Evolutionary conservation across 2,113 vertebrate genomes (phyloP), one percentile per base, ranked within the genome.

Genomic region (Scalopus aquaticus): DNA sequence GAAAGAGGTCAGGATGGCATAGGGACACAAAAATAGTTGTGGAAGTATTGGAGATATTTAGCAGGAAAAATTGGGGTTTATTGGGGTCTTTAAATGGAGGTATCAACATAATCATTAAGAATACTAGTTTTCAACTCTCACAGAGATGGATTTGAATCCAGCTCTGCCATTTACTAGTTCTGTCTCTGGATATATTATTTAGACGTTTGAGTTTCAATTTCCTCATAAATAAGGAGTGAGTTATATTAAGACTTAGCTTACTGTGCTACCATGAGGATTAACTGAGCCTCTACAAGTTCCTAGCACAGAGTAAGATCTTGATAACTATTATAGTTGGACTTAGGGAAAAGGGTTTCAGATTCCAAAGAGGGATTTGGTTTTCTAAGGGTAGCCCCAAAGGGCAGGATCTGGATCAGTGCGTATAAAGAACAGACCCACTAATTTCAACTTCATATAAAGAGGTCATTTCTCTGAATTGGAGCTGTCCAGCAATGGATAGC

Each of bases 101-200:
- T 37, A 87, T 56, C 32, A 24, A 64, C 51, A 80, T 15, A 37
- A 91, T 64, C 83, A 72, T 88, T 93, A 73, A 35, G 1, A 84
- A 88, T 44, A 62, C 11, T 83, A 37, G 44, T 49, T 91, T 88
- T 62, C 13, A 9, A 77, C 76, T 37, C 51, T 92, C 30, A 65
- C 19, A 90, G 88, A 87, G 42, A 24, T 88, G 73, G 24, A 82
- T 70, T 87, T 91, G 39, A 96, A 77, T 60, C 49, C 32, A 87
- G 4, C 15, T 93, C 10, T 95, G 44, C 32, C 86, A 79, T 67
- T 78, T 79, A 56, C 19, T 42, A 73, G 35, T 78, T 86, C 28
- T 81, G 37, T 89, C 72, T 92, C 65, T 24, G n/a, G 26, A 42
- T 42, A 65, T 4, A 70, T 76, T 42, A 32, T 24, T 69, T 69